These are phyloP conservation scores for Charina bottae DNA, from an alignment of 2,113 vertebrate species.

Conservation along the genomic window DNA sequence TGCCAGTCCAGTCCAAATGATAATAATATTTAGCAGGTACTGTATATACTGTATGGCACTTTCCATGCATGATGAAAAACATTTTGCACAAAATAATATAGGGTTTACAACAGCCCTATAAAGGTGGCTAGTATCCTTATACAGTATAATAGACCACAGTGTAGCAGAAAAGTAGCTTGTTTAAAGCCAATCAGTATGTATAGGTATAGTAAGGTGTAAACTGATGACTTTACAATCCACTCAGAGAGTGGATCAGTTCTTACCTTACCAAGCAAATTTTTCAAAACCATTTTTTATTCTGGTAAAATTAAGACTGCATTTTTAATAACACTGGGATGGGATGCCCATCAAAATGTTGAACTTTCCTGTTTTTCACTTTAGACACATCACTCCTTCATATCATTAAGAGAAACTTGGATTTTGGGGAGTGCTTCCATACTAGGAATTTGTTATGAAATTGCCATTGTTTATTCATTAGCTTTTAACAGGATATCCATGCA, in stretches of 20 bases:
- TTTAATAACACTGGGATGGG: background rate
- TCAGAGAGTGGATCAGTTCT: background rate
- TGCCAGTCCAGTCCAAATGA: background rate
- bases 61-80: background rate
- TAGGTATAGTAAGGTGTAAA: background rate
- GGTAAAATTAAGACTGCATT: background rate
- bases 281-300: background rate
- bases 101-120: background rate
- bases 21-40: background rate
- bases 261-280: background rate
- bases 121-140: background rate
- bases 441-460: background rate
- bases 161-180: background rate
- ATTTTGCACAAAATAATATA: background rate
- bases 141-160: background rate
- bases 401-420: background rate
- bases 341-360: background rate
- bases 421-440: background rate
- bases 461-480: background rate
- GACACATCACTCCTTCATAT: background rate
- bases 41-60: background rate
- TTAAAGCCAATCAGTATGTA: background rate
- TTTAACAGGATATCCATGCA: background rate
- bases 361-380: background rate
- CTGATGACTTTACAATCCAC: background rate